These are phyloP conservation scores for Pangasius krempfi DNA, from an alignment of 2,797 vertebrate genomes.

Conservation along the genomic window DNA sequence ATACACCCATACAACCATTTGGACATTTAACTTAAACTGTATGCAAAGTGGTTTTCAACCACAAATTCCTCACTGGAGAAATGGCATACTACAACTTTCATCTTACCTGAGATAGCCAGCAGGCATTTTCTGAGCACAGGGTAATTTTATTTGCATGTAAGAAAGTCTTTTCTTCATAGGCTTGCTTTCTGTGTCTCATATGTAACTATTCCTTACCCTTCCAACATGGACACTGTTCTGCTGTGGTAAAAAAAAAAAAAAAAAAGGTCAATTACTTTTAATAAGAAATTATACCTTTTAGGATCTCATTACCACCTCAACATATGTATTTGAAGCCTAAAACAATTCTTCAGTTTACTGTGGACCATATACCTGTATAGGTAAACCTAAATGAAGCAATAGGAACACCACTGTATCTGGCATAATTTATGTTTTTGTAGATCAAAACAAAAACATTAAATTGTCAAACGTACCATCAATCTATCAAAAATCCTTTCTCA, in stretches of 20 bases:
- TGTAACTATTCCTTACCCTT: background rate
- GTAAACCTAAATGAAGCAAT: background rate
- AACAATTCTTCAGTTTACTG: background rate
- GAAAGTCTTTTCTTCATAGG: background rate
- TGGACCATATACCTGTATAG: background rate
- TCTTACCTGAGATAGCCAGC: background rate
- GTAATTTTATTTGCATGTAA: background rate
- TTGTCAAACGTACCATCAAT: too few species aligned
- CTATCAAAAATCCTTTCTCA: background rate
- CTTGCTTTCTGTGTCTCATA: background rate
- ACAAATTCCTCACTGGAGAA: background rate
- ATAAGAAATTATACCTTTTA: too few species aligned
- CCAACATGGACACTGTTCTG: background rate
- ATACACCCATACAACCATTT: slow-evolving; percentile 1
- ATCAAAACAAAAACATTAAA: too few species aligned
- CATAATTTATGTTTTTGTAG: too few species aligned
- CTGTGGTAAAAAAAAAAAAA: too few species aligned
- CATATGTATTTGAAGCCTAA: background rate
- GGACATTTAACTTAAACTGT: slow-evolving; percentile 13
- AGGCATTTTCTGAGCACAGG: slow-evolving; percentile 19
- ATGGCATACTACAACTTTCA: slow-evolving; percentile 1
- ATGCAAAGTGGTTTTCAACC: slow-evolving; percentile 21
- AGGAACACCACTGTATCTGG: background rate
- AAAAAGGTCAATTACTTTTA: too few species aligned
- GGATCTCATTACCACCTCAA: background rate